Evolutionary conservation across 2,888 invertebrate species (phyloP).

Genomic region (Conops quadrifasciatus): DNA sequence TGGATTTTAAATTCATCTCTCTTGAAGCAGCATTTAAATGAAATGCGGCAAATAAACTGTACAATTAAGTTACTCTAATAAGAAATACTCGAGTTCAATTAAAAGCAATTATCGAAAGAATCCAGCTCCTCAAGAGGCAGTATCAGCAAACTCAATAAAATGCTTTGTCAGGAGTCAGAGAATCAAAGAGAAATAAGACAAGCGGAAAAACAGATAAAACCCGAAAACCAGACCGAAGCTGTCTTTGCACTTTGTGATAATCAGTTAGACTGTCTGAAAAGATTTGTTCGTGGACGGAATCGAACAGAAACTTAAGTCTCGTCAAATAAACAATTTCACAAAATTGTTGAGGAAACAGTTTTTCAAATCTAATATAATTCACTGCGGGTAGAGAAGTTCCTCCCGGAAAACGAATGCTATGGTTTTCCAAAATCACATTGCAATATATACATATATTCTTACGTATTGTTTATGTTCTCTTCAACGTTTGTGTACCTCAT

Average conservation of each 20-base stretch:
- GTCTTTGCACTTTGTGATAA: neutral
- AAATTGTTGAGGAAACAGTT: no score
- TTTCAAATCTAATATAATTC: no score
- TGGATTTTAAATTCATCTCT: conserved; percentile 2
- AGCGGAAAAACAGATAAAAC: neutral
- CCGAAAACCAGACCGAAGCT: neutral
- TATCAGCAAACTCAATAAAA: neutral
- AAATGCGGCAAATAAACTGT: conserved; percentile 9
- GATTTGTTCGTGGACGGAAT: neutral
- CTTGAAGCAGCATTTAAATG: neutral
- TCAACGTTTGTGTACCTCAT: no score
- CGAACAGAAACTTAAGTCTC: no score
- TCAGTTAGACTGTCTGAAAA: neutral
- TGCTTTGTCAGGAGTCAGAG: neutral
- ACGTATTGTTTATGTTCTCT: no score
- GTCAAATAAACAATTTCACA: no score
- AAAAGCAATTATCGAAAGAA: conserved; percentile 26
- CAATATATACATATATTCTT: no score
- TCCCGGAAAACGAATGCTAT: no score
- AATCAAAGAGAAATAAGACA: neutral
- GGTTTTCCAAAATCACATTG: no score
- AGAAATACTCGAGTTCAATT: conserved; percentile 29
- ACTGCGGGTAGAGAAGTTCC: no score
- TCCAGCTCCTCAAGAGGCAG: neutral
- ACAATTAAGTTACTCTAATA: conserved; percentile 24